phyloP scores from a whole-genome alignment of 2,113 vertebrate species.

The Aegithalos caudatus region DNA sequence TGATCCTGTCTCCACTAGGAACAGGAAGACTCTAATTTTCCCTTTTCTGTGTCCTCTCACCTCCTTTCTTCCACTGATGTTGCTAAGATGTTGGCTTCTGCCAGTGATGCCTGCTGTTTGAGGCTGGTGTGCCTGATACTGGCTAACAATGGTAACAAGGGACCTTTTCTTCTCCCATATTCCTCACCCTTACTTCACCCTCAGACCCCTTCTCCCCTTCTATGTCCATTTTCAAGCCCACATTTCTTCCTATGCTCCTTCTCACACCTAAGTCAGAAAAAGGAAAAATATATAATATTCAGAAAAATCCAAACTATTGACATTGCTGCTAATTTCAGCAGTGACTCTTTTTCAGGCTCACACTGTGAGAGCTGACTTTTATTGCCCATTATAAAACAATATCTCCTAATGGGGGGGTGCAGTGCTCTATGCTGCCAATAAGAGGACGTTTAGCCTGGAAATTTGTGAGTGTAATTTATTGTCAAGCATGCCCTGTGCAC shows the following conservation, averaged over 20 bases:
- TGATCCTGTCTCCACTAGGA: background rate
- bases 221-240: background rate
- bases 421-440: background rate
- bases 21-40: background rate
- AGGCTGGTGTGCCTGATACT: background rate
- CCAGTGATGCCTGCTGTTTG: fast-evolving
- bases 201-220: background rate
- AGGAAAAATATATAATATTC: background rate
- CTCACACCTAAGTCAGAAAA: background rate
- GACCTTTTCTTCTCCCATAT: background rate
- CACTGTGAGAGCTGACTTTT: background rate
- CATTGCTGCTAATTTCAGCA: background rate
- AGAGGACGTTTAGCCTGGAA: constrained; percentile 5
- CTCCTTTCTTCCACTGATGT: background rate
- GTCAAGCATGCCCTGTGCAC: background rate
- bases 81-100: background rate
- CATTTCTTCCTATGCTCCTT: background rate
- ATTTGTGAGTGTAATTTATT: constrained; percentile 44
- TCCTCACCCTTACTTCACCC: background rate
- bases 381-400: constrained; percentile 28
- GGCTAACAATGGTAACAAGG: background rate
- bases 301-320: constrained; percentile 10
- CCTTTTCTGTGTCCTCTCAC: background rate
- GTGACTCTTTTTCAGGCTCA: constrained; percentile 16
- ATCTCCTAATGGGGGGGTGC: background rate